phyloP scores from a whole-genome alignment of 37 sponge, comb jelly and placozoan species.

The Axinella damicornis region DNA sequence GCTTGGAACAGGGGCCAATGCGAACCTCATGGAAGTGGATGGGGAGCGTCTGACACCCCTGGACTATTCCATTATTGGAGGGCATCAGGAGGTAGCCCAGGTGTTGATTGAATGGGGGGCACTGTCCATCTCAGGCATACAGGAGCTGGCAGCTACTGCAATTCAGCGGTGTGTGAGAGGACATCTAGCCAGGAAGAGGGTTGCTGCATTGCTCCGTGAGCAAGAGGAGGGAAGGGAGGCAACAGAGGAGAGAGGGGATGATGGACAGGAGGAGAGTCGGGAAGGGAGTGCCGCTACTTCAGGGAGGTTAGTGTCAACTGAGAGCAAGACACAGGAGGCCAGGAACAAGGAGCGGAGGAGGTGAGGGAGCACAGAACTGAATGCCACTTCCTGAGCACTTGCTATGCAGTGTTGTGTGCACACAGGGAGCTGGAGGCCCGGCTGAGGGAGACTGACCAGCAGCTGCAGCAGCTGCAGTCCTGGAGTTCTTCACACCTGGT shows the following conservation, averaged over 20 bases:
- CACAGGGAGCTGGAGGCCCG: constrained; percentile 56
- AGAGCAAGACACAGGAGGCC: neutral
- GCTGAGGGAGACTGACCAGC: constrained; percentile 40
- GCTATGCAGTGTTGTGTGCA: neutral
- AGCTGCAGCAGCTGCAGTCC: constrained; percentile 26
- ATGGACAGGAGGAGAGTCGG: constrained; percentile 2
- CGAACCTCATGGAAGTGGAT: constrained; percentile 77
- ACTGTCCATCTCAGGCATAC: constrained; percentile 84
- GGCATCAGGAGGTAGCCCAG: constrained; percentile 84
- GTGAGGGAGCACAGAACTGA: neutral
- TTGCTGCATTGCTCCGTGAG: neutral
- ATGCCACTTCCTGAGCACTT: neutral
- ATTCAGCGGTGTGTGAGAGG: constrained; percentile 47
- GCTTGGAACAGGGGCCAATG: constrained; percentile 69
- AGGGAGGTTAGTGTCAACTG: neutral
- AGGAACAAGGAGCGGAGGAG: constrained; percentile 1
- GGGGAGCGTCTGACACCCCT: constrained; percentile 85
- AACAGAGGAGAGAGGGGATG: neutral
- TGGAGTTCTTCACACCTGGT: constrained; percentile 34
- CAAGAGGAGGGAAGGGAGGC: neutral
- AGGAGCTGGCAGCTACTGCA: constrained; percentile 82
- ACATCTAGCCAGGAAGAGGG: constrained; percentile 29
- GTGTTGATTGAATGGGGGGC: constrained; percentile 85
- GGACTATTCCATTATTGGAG: constrained; percentile 91
- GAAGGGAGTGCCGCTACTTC: neutral